A percentile compares a stretch with the other conserved stretches of the same genome.
phyloP scores from a whole-genome alignment of 2,113 vertebrate species.

The Neotoma lepida region DNA sequence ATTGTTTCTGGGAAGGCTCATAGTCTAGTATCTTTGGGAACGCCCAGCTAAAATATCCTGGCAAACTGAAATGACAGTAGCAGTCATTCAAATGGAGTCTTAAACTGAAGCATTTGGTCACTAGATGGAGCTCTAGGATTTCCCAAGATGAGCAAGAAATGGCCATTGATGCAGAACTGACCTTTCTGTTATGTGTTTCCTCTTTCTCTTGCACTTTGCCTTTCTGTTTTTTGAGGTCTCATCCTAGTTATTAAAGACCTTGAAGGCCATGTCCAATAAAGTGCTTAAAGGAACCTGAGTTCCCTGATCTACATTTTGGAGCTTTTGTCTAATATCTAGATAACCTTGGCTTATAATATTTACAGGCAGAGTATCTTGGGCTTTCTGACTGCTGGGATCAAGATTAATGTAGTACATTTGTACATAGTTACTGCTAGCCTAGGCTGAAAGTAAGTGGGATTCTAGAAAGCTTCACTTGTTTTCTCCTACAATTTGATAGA shows the following conservation, averaged over 20 bases:
- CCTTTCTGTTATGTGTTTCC: no score
- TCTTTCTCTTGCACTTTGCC: not conserved
- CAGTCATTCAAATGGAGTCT: not conserved
- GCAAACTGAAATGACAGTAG: not conserved
- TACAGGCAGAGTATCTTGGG: not conserved
- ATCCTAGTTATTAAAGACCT: not conserved
- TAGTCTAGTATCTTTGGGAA: no score
- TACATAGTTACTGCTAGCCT: not conserved
- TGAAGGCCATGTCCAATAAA: not conserved
- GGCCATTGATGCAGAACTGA: not conserved
- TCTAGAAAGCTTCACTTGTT: not conserved
- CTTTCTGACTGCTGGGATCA: not conserved
- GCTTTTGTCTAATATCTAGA: not conserved
- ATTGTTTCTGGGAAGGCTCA: not conserved
- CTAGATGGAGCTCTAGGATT: slow-evolving; percentile 4
- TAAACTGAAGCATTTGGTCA: not conserved
- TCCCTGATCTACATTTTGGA: not conserved
- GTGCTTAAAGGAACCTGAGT: not conserved
- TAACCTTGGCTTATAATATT: not conserved
- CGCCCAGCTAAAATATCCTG: not conserved
- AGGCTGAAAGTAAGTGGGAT: not conserved
- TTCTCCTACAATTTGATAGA: not conserved
- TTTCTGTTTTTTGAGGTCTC: not conserved
- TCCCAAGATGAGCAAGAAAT: not conserved
- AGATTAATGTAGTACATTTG: not conserved